Base-by-base conservation (phyloP, 2,797 vertebrate genomes). In the Chromis chromis region DNA sequence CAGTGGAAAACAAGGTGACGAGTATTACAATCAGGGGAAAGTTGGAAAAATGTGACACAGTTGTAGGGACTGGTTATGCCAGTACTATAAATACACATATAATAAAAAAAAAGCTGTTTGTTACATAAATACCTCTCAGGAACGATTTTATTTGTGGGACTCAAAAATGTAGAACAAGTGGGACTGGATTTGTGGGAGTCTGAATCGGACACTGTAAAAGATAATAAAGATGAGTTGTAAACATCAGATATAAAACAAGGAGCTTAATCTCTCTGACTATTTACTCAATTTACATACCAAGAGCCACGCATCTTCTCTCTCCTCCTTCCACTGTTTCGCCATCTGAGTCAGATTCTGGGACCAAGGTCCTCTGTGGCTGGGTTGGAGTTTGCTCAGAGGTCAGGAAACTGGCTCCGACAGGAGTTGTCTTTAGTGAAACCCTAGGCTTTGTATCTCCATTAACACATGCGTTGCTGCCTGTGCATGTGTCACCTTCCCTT, bases 331-430 rank as follows among this genome's bases (percentile, higher is more conserved):
- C 56, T 72, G 17, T 68, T 48, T 93, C 92, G 55, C 70, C 89
- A n/a, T 96, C 95, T 16, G 93, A 95, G 55, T 96, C 96, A 5
- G 96, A 97, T 78, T 96, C 95, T 55, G 94, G 92, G 54, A 95
- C 96, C 86, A 97, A 87, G 14, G 83, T 92, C 27, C 59, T 79
- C 52, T 93, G 73, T 53, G 88, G 85, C 56, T 89, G 85, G 28
- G 68, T 86, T 33, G 88, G 89, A 28, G 92, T 93, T 79, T 85
- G 66, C 53, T 91, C 90, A 68, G 88, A 79, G n/a, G 89, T 86
- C 70, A 92, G 66, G n/a, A 67, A 80, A 65, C 58, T 69, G 9
- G 56, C 48, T 61, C 53, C 67, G 49, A 70, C 72, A 46, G 82
- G 86, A 56, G 73, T 90, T 66, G 78, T 81, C 24, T 22, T 54